Percentiles rank a stretch among this genome's conserved stretches.
These are phyloP conservation scores for Gallinago solitaria DNA, from an alignment of 2,797 vertebrate genomes.

Conservation along the genomic window DNA sequence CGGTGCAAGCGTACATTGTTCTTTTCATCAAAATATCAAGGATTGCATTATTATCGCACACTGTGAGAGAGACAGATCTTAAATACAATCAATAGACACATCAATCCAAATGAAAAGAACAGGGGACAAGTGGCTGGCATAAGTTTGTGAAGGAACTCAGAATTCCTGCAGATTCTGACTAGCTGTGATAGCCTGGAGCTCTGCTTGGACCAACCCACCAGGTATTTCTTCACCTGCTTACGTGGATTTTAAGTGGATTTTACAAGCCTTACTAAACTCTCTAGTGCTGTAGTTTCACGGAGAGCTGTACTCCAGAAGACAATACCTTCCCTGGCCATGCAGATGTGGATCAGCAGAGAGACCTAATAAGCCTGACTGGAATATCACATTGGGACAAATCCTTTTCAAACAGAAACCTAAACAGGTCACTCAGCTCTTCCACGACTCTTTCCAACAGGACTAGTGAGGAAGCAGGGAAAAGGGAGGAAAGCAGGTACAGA, in stretches of 20 bases:
- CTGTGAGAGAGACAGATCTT: not conserved
- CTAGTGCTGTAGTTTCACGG: not conserved
- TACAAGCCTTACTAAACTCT: not conserved
- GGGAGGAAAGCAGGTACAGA: not conserved
- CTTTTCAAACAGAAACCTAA: not conserved
- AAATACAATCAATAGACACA: not conserved
- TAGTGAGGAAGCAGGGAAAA: not conserved
- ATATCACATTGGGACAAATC: not conserved
- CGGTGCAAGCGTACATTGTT: not conserved
- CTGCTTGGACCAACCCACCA: not conserved
- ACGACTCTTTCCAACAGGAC: not conserved
- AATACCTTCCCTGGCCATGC: not conserved
- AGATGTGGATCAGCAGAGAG: not conserved
- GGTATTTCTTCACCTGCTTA: not conserved
- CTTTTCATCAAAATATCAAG: slow-evolving; percentile 40
- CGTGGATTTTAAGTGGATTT: not conserved
- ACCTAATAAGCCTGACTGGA: not conserved
- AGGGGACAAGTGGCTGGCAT: not conserved
- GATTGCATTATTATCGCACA: not conserved
- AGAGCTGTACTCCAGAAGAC: not conserved
- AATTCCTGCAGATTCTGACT: not conserved
- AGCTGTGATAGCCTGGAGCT: not conserved
- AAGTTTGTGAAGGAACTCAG: not conserved
- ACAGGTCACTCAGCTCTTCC: not conserved
- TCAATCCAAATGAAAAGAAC: not conserved